A percentile compares a stretch with the other conserved stretches of the same genome.
Conservation (phyloP, 2,888 invertebrate genomes). For the Drosophila mimica region DNA sequence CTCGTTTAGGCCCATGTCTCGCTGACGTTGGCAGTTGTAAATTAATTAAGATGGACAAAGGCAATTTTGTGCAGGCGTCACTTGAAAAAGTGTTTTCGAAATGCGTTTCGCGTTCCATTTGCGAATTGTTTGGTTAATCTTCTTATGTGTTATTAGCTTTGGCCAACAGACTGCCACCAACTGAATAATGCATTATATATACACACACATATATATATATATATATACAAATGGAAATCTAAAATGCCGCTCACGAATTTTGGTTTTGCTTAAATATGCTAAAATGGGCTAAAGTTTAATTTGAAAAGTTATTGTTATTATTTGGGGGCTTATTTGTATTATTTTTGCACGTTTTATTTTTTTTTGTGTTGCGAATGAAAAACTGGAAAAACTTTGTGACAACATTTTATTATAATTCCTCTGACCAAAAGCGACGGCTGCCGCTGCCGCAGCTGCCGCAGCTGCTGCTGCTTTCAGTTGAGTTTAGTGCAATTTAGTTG, state of each 20-base stretch:
- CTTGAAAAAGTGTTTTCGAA: slow-evolving; percentile 37
- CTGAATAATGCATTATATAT: too few species aligned
- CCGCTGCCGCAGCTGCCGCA: slow-evolving; percentile 13
- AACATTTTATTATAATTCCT: slow-evolving; percentile 79
- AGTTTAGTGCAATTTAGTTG: slow-evolving; percentile 62
- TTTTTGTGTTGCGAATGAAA: slow-evolving; percentile 40
- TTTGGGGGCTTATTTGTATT: slow-evolving; percentile 51
- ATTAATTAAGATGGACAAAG: slow-evolving; percentile 79
- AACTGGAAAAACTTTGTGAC: slow-evolving; percentile 72
- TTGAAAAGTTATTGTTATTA: slow-evolving; percentile 79
- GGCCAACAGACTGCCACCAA: slow-evolving; percentile 10
- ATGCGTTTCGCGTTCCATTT: slow-evolving; percentile 25
- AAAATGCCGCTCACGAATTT: slow-evolving; percentile 62
- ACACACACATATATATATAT: not conserved
- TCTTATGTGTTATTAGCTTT: slow-evolving; percentile 10
- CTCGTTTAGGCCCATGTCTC: not conserved
- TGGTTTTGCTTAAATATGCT: slow-evolving; percentile 58
- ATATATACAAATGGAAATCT: not conserved
- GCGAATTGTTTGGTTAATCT: slow-evolving; percentile 27
- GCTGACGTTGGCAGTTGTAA: slow-evolving; percentile 49
- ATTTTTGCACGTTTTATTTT: slow-evolving; percentile 24
- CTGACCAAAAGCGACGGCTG: slow-evolving; percentile 37
- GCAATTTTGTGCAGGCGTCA: slow-evolving; percentile 62
- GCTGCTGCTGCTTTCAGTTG: slow-evolving; percentile 40
- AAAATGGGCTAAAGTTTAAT: slow-evolving; percentile 79